phyloP scores from a whole-genome alignment of 2,797 vertebrate genomes.

The Phataginus tetradactyla region DNA sequence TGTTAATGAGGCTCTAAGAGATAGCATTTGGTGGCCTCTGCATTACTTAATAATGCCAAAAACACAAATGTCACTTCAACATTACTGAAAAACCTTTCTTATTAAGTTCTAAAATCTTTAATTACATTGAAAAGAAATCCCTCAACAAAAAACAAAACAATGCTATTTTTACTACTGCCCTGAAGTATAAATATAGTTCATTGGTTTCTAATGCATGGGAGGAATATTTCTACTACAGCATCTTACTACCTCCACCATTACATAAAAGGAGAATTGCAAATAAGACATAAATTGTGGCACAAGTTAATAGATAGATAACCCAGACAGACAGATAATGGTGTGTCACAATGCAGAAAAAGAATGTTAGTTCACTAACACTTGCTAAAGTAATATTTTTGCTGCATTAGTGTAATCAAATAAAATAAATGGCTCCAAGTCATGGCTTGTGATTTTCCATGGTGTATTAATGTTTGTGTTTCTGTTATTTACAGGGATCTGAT shows the following conservation, averaged over 20 bases:
- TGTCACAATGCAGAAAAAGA: neutral
- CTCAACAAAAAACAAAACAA: neutral
- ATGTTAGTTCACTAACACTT: conserved; percentile 20
- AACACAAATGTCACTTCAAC: conserved; percentile 40
- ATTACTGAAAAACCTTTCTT: conserved; percentile 9
- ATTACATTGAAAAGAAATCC: conserved; percentile 7
- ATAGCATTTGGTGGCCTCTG: neutral
- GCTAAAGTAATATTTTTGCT: neutral
- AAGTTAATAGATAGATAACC: neutral
- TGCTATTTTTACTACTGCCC: conserved; percentile 4
- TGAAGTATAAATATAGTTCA: neutral
- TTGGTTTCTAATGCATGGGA: neutral
- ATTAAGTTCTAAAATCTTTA: conserved; percentile 8
- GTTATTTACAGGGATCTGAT: neutral
- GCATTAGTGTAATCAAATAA: conserved; percentile 29
- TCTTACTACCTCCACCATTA: neutral
- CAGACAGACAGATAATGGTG: neutral
- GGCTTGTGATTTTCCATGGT: neutral
- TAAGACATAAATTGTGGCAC: neutral
- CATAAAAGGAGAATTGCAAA: neutral
- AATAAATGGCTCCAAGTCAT: conserved; percentile 23
- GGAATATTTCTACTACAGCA: neutral
- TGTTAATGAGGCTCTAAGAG: conserved; percentile 53
- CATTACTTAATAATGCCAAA: conserved; percentile 53
- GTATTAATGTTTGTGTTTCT: conserved; percentile 34